Percentiles rank a stretch among this genome's conserved stretches.
Evolutionary conservation across 2,797 vertebrate genomes (phyloP).

Genomic region (Aulostomus chinensis): DNA sequence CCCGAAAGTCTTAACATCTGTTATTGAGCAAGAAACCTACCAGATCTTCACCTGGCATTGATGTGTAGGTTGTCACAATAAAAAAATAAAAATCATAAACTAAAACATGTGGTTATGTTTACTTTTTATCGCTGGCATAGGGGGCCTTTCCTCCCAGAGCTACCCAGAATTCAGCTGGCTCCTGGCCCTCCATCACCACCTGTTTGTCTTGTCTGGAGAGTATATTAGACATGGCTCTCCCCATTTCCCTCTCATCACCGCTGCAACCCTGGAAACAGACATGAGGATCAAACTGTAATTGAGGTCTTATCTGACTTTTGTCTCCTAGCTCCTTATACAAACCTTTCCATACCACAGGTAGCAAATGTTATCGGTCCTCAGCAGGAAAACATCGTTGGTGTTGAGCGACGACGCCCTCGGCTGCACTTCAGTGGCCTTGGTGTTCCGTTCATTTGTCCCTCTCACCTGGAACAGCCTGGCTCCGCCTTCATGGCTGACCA

Average conservation of each 20-base stretch:
- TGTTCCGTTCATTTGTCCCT: slow-evolving; percentile 85
- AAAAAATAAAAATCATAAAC: not conserved
- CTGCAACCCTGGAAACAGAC: slow-evolving; percentile 84
- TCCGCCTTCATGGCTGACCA: slow-evolving; percentile 43
- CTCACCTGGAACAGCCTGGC: slow-evolving; percentile 89
- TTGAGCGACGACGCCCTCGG: slow-evolving; percentile 87
- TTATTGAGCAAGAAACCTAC: no score
- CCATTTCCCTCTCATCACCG: slow-evolving; percentile 90
- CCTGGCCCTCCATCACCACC: slow-evolving; percentile 89
- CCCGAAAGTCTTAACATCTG: no score
- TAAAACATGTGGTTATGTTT: slow-evolving; percentile 9
- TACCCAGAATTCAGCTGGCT: slow-evolving; percentile 91
- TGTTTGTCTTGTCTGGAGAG: slow-evolving; percentile 87
- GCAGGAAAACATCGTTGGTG: slow-evolving; percentile 88
- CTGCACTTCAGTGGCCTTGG: slow-evolving; percentile 86
- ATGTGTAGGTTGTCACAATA: not conserved
- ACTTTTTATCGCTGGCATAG: slow-evolving; percentile 89
- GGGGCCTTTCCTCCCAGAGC: slow-evolving; percentile 88
- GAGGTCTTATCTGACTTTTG: no score
- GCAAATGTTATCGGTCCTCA: slow-evolving; percentile 76
- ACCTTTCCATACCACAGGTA: slow-evolving; percentile 95
- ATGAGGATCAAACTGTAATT: no score
- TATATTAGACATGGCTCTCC: slow-evolving; percentile 81
- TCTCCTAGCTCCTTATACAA: slow-evolving; percentile 1
- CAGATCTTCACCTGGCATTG: no score